Base-by-base conservation (phyloP, 1,140 invertebrate genomes). In the Drosophila orena region DNA sequence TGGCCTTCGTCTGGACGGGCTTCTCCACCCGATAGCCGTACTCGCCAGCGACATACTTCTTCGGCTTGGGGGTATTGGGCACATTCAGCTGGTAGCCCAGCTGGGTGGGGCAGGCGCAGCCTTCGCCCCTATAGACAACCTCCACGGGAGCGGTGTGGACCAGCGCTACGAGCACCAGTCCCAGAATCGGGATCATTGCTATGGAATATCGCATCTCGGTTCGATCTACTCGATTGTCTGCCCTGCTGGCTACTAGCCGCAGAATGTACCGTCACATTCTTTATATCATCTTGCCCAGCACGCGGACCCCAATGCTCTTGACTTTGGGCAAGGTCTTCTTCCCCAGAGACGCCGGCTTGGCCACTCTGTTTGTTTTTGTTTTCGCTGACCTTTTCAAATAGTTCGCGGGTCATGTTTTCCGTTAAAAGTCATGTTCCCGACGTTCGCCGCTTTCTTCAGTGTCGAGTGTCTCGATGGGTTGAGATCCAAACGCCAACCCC, bases 11-110 rank as follows among this genome's bases (percentile, higher is more conserved):
- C 57, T 79, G 71, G 8, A 81, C 66, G n/a, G 91, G 91, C 22
- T 83, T 81, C 11, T 92, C 91, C 38, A 92, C 64, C 3, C 86
- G 89, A 60, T 91, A 92, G 34, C 81, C 81, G 43, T 91, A 89
- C 34, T 91, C 72, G 42, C 22, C 61, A 8, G 49, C 46, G 15
- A 47, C 58, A 22, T 69, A 73, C 55, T 77, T 83, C 56, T 66
- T 79, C 3, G 66, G 76, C 38, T 83, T 81, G 20, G 60, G 57
- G 7, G 78, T 64, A 20, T 53, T 72, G 42, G 90, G 90, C 30
- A 91, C 75, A 62, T 91, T 91, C 5, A 91, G 61, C 14, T 90
- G 77, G 66, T 88, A 91, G 50, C 83, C 79, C 60, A 91, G 46
- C 52, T 81, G 69, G 8, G 73, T 69, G 58, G 85, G 90, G 30